Evolutionary conservation across 2,888 invertebrate species (phyloP).

Genomic region (Muschampia plurimacula): DNA sequence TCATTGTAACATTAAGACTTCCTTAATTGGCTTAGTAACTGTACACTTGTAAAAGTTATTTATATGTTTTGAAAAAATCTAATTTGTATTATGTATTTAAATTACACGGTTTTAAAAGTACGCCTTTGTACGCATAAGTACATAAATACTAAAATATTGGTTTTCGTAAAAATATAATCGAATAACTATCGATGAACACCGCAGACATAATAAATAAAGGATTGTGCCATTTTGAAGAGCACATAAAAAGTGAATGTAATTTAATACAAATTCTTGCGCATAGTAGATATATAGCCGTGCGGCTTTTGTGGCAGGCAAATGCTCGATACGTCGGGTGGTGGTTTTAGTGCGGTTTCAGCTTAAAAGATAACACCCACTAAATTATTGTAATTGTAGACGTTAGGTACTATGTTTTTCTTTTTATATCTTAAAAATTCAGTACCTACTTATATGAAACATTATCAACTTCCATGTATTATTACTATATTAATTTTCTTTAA

Average conservation of each 20-base stretch:
- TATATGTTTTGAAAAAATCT: neutral
- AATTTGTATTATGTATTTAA: neutral
- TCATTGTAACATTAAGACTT: conserved; percentile 5
- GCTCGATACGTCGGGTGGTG: conserved; percentile 28
- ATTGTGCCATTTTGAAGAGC: conserved; percentile 26
- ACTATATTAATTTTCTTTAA: neutral
- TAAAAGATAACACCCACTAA: conserved; percentile 24
- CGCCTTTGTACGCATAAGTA: too few species aligned
- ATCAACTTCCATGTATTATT: neutral
- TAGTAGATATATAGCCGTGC: conserved; percentile 26
- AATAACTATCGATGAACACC: neutral
- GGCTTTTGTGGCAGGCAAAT: conserved; percentile 35
- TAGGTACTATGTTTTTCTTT: neutral
- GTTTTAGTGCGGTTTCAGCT: conserved; percentile 36
- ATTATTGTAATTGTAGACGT: neutral
- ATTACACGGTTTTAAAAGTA: too few species aligned
- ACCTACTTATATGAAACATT: neutral
- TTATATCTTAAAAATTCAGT: too few species aligned
- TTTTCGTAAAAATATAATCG: neutral
- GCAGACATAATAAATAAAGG: conserved; percentile 15
- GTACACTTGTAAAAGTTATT: conserved; percentile 6
- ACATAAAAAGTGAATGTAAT: conserved; percentile 37
- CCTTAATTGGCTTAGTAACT: conserved; percentile 9
- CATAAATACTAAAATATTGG: neutral
- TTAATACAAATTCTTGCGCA: conserved; percentile 33